Percentiles rank a stretch among this genome's conserved stretches.
phyloP scores from a whole-genome alignment of 2,888 invertebrate species.

The Tuberolachnus salignus region DNA sequence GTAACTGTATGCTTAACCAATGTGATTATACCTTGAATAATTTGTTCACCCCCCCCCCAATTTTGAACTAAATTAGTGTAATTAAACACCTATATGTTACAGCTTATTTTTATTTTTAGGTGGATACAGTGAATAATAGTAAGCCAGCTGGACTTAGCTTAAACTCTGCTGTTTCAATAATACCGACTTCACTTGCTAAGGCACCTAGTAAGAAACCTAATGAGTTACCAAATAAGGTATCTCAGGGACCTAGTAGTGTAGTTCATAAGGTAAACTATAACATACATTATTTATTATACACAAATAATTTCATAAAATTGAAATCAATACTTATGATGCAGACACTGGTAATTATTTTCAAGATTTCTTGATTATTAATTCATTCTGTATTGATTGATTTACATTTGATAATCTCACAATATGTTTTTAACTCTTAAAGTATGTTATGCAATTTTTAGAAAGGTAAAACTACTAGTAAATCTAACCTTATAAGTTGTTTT shows the following conservation, averaged over 20 bases:
- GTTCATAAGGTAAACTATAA: not conserved
- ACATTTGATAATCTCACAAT: not conserved
- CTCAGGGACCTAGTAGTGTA: not conserved
- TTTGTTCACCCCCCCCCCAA: too few relatives aligned
- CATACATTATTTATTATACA: constrained; percentile 4
- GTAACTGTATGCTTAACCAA: too few relatives aligned
- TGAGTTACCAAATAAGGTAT: not conserved
- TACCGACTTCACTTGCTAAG: constrained; percentile 45
- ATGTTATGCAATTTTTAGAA: too few relatives aligned
- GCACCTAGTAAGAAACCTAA: constrained; percentile 13
- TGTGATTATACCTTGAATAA: too few relatives aligned
- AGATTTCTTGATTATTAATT: constrained; percentile 8
- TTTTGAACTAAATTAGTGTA: too few relatives aligned
- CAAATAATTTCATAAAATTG: not conserved
- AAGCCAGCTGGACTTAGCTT: constrained; percentile 39
- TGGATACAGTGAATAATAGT: constrained; percentile 33
- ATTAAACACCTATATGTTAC: too few relatives aligned
- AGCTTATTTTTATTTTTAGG: constrained; percentile 31
- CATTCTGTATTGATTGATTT: not conserved
- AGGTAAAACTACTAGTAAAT: too few relatives aligned
- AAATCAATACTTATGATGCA: not conserved
- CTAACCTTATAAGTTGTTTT: too few relatives aligned
- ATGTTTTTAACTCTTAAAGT: too few relatives aligned
- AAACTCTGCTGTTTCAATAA: constrained; percentile 45
- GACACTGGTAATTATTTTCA: not conserved